Percentiles rank a stretch among this genome's conserved stretches.
phyloP scores from a whole-genome alignment of 2,888 invertebrate species.

The Spodoptera littoralis region DNA sequence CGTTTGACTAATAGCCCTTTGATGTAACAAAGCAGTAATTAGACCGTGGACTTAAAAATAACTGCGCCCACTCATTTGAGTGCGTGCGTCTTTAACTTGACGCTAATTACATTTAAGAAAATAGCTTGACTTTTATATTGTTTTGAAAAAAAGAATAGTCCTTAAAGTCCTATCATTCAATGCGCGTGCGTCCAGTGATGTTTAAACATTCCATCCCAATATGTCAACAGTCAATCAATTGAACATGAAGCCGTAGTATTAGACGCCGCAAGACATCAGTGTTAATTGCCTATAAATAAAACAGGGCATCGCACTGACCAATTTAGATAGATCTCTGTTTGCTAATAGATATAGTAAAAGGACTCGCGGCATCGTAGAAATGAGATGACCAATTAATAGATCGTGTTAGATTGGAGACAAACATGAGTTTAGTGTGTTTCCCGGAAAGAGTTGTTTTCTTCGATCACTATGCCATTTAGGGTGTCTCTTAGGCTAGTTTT shows the following conservation, averaged over 20 bases:
- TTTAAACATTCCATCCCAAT: constrained; percentile 61
- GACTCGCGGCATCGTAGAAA: constrained; percentile 35
- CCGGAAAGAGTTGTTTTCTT: constrained; percentile 25
- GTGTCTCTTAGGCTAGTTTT: background rate
- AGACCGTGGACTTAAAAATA: constrained; percentile 72
- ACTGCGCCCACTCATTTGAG: constrained; percentile 62
- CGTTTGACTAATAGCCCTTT: constrained; percentile 64
- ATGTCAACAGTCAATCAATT: constrained; percentile 83
- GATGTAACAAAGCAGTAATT: constrained; percentile 70
- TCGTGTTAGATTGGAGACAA: constrained; percentile 39
- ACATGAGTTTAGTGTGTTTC: constrained; percentile 36
- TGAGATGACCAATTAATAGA: constrained; percentile 26
- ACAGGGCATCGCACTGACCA: constrained; percentile 61
- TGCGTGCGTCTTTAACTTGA: constrained; percentile 57
- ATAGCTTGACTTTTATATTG: constrained; percentile 1
- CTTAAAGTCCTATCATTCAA: constrained; percentile 7
- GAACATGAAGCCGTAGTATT: constrained; percentile 66
- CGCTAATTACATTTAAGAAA: constrained; percentile 44
- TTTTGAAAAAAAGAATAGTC: background rate
- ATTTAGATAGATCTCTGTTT: constrained; percentile 56
- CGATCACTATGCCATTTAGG: constrained; percentile 4
- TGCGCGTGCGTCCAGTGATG: constrained; percentile 35
- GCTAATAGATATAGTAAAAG: constrained; percentile 53
- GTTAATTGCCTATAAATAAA: constrained; percentile 81
- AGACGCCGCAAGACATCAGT: constrained; percentile 64